phyloP scores from a whole-genome alignment of 2,888 invertebrate species.

The Cephalotes varians region DNA sequence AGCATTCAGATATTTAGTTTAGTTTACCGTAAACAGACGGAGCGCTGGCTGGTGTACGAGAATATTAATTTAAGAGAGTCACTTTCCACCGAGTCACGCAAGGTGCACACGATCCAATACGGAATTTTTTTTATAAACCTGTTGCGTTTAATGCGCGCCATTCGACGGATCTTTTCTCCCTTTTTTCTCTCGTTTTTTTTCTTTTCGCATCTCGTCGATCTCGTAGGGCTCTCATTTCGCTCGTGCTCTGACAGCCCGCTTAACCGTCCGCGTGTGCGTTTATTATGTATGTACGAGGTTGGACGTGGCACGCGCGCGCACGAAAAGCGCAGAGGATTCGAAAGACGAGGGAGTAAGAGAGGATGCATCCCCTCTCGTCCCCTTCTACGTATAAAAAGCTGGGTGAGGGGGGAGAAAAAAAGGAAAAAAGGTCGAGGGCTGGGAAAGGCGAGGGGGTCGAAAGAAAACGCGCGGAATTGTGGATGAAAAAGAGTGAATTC shows the following conservation, averaged over 20 bases:
- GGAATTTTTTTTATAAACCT: constrained; percentile 68
- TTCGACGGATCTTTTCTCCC: not conserved
- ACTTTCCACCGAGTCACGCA: not conserved
- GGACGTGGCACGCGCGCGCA: constrained; percentile 73
- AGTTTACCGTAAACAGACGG: not conserved
- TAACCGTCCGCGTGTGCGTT: constrained; percentile 70
- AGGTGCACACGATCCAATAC: not conserved
- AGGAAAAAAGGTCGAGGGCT: constrained; percentile 64
- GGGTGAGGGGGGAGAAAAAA: constrained; percentile 19
- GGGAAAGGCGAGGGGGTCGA: constrained; percentile 66
- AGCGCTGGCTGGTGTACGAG: not conserved
- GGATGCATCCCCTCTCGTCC: not conserved
- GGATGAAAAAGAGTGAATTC: constrained; percentile 71
- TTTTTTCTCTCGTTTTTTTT: not conserved
- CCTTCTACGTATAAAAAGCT: constrained; percentile 67
- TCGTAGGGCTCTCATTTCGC: constrained; percentile 33
- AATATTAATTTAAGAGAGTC: not conserved
- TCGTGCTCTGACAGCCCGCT: constrained; percentile 62
- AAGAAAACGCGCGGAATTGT: constrained; percentile 67
- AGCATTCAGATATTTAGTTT: not conserved
- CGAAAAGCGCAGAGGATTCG: constrained; percentile 33
- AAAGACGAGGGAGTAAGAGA: not conserved
- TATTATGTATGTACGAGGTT: constrained; percentile 69
- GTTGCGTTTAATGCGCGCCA: constrained; percentile 60
- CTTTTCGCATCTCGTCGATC: constrained; percentile 25